Evolutionary conservation across 2,797 vertebrate species (phyloP).

Genomic region (Lepus oiostolus): DNA sequence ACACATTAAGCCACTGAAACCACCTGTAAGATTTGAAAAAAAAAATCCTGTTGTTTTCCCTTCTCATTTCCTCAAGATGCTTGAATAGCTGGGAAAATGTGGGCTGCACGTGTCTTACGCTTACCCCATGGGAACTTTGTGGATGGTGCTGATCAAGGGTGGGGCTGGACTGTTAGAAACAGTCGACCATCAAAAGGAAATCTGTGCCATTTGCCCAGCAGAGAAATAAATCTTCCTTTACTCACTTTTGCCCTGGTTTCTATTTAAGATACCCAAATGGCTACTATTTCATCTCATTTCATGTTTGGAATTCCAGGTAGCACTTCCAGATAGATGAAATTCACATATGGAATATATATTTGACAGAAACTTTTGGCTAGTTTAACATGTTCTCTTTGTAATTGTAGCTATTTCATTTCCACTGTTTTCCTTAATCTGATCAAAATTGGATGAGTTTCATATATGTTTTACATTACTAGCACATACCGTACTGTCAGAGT

Average conservation of each 20-base stretch:
- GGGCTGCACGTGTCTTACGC: slow-evolving; percentile 78
- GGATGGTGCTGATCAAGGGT: slow-evolving; percentile 61
- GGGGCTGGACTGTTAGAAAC: slow-evolving; percentile 41
- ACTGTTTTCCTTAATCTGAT: slow-evolving; percentile 39
- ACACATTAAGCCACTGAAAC: slow-evolving; percentile 72
- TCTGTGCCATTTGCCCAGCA: slow-evolving; percentile 51
- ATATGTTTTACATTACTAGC: neutral
- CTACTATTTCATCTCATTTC: slow-evolving; percentile 66
- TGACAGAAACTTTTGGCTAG: neutral
- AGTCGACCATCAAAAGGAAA: slow-evolving; percentile 80
- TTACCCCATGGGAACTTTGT: slow-evolving; percentile 26
- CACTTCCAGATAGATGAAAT: slow-evolving; percentile 27
- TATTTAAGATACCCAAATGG: slow-evolving; percentile 50
- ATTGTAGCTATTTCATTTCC: slow-evolving; percentile 44
- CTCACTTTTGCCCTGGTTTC: slow-evolving; percentile 16
- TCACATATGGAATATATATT: slow-evolving; percentile 44
- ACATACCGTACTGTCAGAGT: neutral
- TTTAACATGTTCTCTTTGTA: slow-evolving; percentile 17
- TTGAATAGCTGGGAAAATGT: slow-evolving; percentile 73
- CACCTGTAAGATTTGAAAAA: slow-evolving; percentile 70
- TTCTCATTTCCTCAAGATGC: slow-evolving; percentile 51
- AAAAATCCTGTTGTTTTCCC: neutral
- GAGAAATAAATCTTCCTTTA: slow-evolving; percentile 82
- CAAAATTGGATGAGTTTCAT: neutral
- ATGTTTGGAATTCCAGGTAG: slow-evolving; percentile 67